Conservation (phyloP, 1,140 invertebrate genomes). For the Ceratina japonica region DNA sequence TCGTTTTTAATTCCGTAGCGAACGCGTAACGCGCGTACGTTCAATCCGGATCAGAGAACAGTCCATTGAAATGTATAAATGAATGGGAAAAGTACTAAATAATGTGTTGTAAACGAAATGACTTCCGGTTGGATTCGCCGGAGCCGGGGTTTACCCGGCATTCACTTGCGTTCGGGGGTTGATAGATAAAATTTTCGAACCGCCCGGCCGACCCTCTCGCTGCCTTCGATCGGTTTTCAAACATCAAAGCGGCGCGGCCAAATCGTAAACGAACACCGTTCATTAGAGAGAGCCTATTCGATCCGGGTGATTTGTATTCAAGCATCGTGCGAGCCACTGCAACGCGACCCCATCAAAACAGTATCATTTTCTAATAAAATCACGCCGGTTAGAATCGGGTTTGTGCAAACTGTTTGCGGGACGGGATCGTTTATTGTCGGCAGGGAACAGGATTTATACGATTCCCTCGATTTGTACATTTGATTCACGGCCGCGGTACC, state of each 20-base stretch:
- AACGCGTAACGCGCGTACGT: too few relatives aligned
- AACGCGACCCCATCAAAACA: not conserved
- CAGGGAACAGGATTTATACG: too few relatives aligned
- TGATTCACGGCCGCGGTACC: too few relatives aligned
- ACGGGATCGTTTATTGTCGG: not conserved
- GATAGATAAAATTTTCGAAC: not conserved
- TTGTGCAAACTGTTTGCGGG: not conserved
- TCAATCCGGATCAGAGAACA: not conserved
- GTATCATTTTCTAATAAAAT: conserved; percentile 15
- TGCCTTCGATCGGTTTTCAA: not conserved
- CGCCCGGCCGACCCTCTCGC: not conserved
- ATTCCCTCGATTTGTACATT: too few relatives aligned
- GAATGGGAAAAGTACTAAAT: too few relatives aligned
- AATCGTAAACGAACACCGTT: conserved; percentile 11
- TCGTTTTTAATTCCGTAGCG: too few relatives aligned
- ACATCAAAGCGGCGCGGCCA: conserved; percentile 7
- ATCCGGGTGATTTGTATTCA: not conserved
- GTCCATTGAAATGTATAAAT: not conserved
- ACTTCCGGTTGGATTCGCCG: not conserved
- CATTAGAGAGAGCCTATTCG: conserved; percentile 1
- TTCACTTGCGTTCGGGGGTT: not conserved
- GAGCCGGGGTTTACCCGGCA: too few relatives aligned
- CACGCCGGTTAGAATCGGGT: not conserved
- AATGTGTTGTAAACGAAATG: not conserved
- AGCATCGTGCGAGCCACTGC: not conserved